Evolutionary conservation across 2,797 vertebrate genomes (phyloP), one percentile per base, ranked within the genome.

Genomic region (Fundulus diaphanus): DNA sequence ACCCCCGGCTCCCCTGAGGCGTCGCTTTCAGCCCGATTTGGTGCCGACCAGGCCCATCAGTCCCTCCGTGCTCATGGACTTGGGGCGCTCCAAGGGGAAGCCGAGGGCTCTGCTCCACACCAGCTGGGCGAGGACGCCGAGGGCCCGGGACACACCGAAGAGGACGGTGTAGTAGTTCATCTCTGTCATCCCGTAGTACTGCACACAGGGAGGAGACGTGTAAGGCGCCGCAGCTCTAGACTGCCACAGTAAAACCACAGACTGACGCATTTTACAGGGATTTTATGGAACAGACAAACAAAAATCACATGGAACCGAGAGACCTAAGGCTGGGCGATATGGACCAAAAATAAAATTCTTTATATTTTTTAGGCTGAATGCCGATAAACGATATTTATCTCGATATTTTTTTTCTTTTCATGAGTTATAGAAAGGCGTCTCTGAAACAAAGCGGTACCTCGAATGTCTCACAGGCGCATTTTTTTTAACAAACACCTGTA

Each of bases 121-220:
- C 84, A 98, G 95, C 93, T 98, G 97, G 5, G 97, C 94, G 46
- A 98, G 93, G 3, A 99, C 97, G 0, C 97, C 98, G 37, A 98
- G 94, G 0, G 98, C 97, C 7, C 97, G 95, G 7, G 98, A 99
- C 40, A 99, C 97, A 0, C 98, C 98, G 0, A 99, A 99, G 56
- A 99, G 95, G 87, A 99, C 98, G 0, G 98, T 99, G 96, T 99
- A 99, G 93, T 98, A 99, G 79, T 99, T 99, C 97, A 99, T 99
- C 93, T 99, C 98, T 5, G 95, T 97, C 97, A 99, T 97, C 37
- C 96, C 96, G 0, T 99, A 99, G 89, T 98, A 98, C 97, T 99
- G 95, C 35, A 48, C 24, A 81, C 42, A 80, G 68, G 15, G 27
- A 15, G 80, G 7, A 74, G 8, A 74, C 57, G 67, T 49, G n/a